A percentile compares a stretch with the other conserved stretches of the same genome.
Conservation (phyloP, 2,113 vertebrate genomes). For the Camelus dromedarius region DNA sequence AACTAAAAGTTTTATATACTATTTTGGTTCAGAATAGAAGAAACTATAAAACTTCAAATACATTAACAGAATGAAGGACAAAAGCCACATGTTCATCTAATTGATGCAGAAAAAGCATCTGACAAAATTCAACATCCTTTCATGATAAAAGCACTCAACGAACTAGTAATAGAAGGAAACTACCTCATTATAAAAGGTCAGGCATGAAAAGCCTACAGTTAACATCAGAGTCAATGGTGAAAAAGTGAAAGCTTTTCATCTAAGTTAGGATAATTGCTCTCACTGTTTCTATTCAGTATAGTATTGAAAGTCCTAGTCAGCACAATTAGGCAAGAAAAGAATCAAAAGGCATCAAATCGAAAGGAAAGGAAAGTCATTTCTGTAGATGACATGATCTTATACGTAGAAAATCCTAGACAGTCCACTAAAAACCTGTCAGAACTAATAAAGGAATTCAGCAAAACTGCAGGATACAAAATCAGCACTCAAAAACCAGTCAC, state of each 20-base stretch:
- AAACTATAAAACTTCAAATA: conserved; percentile 18
- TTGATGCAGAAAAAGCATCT: neutral
- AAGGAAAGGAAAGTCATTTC: neutral
- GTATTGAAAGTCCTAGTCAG: neutral
- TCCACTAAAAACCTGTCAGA: neutral
- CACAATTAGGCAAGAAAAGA: neutral
- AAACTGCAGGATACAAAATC: neutral
- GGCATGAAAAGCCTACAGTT: neutral
- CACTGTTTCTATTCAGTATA: neutral
- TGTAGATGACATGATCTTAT: neutral
- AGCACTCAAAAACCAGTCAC: neutral
- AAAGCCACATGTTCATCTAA: neutral
- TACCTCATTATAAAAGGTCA: neutral
- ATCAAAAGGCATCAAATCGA: neutral
- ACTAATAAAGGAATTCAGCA: neutral
- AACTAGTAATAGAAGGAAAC: neutral
- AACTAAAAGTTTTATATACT: conserved; percentile 2
- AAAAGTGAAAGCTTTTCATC: neutral
- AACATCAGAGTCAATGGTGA: neutral
- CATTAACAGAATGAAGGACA: neutral
- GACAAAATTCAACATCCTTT: neutral
- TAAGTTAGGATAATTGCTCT: neutral
- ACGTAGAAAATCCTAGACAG: too few species aligned
- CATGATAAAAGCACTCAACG: neutral
- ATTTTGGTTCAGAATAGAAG: neutral